Evolutionary conservation across 2,888 invertebrate genomes (phyloP).

Genomic region (Cyclophora punctaria): DNA sequence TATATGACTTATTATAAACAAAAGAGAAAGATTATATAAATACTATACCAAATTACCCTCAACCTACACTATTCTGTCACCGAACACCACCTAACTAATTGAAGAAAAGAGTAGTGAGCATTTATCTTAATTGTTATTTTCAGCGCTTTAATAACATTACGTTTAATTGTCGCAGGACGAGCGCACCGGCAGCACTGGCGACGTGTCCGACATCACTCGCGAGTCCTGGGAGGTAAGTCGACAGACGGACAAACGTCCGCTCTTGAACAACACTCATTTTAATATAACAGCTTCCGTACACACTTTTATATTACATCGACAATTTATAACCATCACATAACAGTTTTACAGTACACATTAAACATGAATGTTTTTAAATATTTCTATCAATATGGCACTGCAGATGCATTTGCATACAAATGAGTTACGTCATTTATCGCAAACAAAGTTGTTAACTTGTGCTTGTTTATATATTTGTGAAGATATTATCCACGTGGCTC

Average conservation of each 20-base stretch:
- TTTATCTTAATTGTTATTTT: slow-evolving; percentile 5
- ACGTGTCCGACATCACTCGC: slow-evolving; percentile 84
- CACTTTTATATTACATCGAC: slow-evolving; percentile 31
- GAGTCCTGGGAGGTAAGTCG: slow-evolving; percentile 95
- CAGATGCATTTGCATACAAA: slow-evolving; percentile 21
- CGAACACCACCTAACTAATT: slow-evolving; percentile 2
- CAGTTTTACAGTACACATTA: slow-evolving; percentile 66
- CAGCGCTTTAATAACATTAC: slow-evolving; percentile 10
- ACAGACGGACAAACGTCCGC: neutral
- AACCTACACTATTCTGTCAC: slow-evolving; percentile 8
- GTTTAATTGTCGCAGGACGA: slow-evolving; percentile 54
- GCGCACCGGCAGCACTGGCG: slow-evolving; percentile 78
- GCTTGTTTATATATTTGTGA: slow-evolving; percentile 21
- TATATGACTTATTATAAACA: no score
- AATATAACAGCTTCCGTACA: slow-evolving; percentile 45
- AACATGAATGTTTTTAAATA: slow-evolving; percentile 41
- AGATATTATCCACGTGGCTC: slow-evolving; percentile 3
- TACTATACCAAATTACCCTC: no score
- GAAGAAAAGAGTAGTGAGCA: neutral
- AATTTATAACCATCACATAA: slow-evolving; percentile 49
- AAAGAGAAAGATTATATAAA: no score
- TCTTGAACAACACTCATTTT: slow-evolving; percentile 28
- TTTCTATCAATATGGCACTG: slow-evolving; percentile 15
- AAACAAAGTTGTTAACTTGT: slow-evolving; percentile 31
- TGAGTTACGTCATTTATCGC: slow-evolving; percentile 22